Evolutionary conservation across 2,113 vertebrate species (phyloP), one percentile per base, ranked within the genome.

Genomic region (Arothron firmamentum): DNA sequence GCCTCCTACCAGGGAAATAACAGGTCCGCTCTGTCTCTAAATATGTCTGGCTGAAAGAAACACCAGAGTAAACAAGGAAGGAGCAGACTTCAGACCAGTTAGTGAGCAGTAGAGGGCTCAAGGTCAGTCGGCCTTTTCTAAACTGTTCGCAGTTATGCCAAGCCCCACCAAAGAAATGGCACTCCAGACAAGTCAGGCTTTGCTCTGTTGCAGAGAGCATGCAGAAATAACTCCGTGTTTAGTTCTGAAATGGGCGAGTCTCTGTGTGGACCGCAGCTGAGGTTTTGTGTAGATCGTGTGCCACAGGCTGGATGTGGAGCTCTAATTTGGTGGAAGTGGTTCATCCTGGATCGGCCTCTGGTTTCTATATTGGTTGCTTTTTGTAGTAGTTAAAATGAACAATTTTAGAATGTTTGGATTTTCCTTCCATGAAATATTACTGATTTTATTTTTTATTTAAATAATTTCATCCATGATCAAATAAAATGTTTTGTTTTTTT

Each of bases 31-130:
- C 66, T 20, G 12, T 72, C 58, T 77, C 82, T 88, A 92, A 92
- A 89, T 86, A 61, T 61, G 79, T 87, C 84, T 53, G 63, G 88
- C 88, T 89, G 84, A 88, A 90, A 90, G 46, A 46, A 86, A 81
- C 77, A 74, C 76, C 71, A 85, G 83, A 86, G 78, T 88, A 86
- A 90, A 90, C 79, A 87, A 17, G 60, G 31, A 61, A 64, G 69
- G 19, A 60, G 67, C 68, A 53, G 59, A 74, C 48, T 85, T 67
- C 81, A 86, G 76, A 85, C 84, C 84, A 84, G 79, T 85, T 87
- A 90, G 72, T 82, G 81, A 78, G 79, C 84, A 85, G 77, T 84
- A 45, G 75, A 28, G 34, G 66, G 61, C 77, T 63, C 71, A 73
- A 67, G 82, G 85, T 88, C 85, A 79, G 70, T 86, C 80, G 59